These are phyloP conservation scores for Gryllus bimaculatus DNA, from an alignment of 1,140 invertebrate species.

Conservation along the genomic window DNA sequence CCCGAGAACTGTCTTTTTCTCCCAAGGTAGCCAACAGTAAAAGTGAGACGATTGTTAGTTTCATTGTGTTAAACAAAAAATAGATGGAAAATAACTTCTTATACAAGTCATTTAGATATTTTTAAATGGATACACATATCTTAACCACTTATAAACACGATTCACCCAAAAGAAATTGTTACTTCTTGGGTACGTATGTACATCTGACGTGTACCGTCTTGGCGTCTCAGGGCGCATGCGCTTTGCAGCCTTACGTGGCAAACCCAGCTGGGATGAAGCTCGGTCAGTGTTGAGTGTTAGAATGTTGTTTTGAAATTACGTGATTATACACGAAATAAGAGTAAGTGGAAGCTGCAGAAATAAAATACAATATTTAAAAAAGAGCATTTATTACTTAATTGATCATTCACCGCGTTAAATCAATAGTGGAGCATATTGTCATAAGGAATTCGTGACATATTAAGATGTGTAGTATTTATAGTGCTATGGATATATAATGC, in stretches of 20 bases:
- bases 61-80: no score
- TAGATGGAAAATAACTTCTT: no score
- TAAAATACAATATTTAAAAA: conserved; percentile 24
- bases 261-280: conserved; percentile 34
- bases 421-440: conserved; percentile 15
- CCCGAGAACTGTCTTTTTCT: no score
- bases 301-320: conserved; percentile 21
- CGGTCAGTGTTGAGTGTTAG: conserved; percentile 32
- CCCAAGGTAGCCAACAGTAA: no score
- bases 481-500: background rate
- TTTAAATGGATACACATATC: no score
- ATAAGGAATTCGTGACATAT: conserved; percentile 19
- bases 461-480: conserved; percentile 19
- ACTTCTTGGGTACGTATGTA: no score
- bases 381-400: no score
- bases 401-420: conserved; percentile 18
- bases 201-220: no score
- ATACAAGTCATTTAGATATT: no score
- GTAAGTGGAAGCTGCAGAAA: conserved; percentile 25
- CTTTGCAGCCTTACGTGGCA: conserved; percentile 50
- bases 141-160: no score
- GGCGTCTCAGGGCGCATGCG: conserved; percentile 36
- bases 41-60: no score
- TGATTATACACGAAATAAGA: background rate
- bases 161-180: no score